Percentiles rank a stretch among this genome's conserved stretches.
phyloP scores from a whole-genome alignment of 2,888 invertebrate genomes.

The Patella pellucida region DNA sequence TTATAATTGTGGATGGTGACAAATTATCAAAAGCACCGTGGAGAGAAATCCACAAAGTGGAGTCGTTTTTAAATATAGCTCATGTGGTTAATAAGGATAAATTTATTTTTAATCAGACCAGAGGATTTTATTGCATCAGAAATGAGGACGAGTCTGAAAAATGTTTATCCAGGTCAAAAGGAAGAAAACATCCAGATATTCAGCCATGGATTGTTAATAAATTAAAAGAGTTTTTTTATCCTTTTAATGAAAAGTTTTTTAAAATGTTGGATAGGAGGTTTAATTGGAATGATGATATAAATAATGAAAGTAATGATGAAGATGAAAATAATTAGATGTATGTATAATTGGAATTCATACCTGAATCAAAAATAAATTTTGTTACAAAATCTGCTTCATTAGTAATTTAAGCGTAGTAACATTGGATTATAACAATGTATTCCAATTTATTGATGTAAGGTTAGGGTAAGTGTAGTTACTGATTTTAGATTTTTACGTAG shows the following conservation, averaged over 20 bases:
- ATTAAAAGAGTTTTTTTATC: slow-evolving; percentile 52
- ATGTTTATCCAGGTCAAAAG: slow-evolving; percentile 90
- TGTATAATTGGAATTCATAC: too few species aligned
- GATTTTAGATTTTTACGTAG: too few species aligned
- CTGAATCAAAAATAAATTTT: too few species aligned
- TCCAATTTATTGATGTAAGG: too few species aligned
- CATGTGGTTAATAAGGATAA: slow-evolving; percentile 75
- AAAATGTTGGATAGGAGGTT: slow-evolving; percentile 90
- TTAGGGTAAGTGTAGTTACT: too few species aligned
- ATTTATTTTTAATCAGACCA: slow-evolving; percentile 95
- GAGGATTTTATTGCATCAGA: slow-evolving; percentile 89
- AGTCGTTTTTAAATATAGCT: slow-evolving; percentile 56
- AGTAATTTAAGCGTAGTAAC: too few species aligned
- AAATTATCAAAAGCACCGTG: slow-evolving; percentile 53
- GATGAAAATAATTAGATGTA: not conserved
- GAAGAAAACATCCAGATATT: slow-evolving; percentile 86
- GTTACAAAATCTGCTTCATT: too few species aligned
- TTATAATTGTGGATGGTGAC: slow-evolving; percentile 85
- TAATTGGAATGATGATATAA: slow-evolving; percentile 77
- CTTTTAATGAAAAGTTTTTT: slow-evolving; percentile 71
- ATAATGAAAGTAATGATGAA: not conserved
- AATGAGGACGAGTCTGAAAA: slow-evolving; percentile 80
- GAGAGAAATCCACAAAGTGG: slow-evolving; percentile 54
- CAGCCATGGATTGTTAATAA: slow-evolving; percentile 76
- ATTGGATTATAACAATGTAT: too few species aligned